Conservation (phyloP, 2,888 invertebrate genomes). For the Trichogramma evanescens region DNA sequence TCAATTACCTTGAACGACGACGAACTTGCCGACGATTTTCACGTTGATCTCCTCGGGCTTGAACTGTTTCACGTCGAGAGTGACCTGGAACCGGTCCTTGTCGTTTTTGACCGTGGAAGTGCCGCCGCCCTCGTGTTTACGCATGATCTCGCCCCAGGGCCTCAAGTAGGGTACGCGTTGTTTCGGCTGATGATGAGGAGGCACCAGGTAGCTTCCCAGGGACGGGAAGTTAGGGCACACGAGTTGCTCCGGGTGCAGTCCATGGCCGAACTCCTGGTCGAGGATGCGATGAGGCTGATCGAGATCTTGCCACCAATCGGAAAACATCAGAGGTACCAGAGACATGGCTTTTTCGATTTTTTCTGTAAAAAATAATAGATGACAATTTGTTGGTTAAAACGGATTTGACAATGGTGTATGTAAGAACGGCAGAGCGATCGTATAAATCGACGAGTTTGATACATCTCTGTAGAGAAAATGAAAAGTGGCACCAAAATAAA, state of each 20-base stretch:
- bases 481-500: background rate
- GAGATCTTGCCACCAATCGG: constrained; percentile 80
- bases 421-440: background rate
- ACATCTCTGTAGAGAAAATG: background rate
- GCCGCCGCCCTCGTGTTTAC: constrained; percentile 52
- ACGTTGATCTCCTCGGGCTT: constrained; percentile 42
- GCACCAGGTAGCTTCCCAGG: constrained; percentile 6
- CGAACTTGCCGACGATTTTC: constrained; percentile 51
- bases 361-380: background rate
- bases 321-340: constrained; percentile 72
- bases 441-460: background rate
- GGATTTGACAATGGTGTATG: background rate
- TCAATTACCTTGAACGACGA: constrained; percentile 63
- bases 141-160: constrained; percentile 26
- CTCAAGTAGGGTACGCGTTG: constrained; percentile 24
- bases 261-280: constrained; percentile 39
- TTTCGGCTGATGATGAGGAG: constrained; percentile 3
- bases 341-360: constrained; percentile 55
- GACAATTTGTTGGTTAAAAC: background rate
- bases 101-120: constrained; percentile 56
- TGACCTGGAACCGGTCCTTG: constrained; percentile 64
- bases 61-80: constrained; percentile 72
- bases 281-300: constrained; percentile 49
- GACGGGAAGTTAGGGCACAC: constrained; percentile 5
- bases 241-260: constrained; percentile 29